Percentiles rank a stretch among this genome's conserved stretches.
These are phyloP conservation scores for Metridium senile DNA, from an alignment of 92 coral and sea anemone species.

Conservation along the genomic window DNA sequence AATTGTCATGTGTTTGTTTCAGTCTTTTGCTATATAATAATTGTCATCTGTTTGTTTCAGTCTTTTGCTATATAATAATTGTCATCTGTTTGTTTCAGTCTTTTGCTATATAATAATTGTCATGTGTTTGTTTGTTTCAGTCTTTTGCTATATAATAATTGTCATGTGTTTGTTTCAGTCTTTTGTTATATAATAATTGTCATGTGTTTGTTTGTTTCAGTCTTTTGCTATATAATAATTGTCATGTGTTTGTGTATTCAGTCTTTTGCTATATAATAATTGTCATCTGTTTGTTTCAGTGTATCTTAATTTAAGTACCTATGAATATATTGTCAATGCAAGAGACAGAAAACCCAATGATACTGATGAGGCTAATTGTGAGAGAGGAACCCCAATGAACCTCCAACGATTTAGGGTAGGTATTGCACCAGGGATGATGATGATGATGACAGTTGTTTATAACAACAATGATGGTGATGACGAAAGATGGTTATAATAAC, in stretches of 20 bases:
- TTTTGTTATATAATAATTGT: slow-evolving; percentile 49
- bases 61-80: too few relatives aligned
- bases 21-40: too few relatives aligned
- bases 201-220: background rate
- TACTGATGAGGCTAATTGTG: slow-evolving; percentile 60
- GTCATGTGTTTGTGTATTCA: background rate
- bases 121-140: background rate
- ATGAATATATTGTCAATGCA: slow-evolving; percentile 74
- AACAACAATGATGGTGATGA: background rate
- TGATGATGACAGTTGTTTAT: background rate
- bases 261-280: background rate
- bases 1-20: background rate
- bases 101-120: background rate
- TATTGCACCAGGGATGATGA: background rate
- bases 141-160: too few relatives aligned
- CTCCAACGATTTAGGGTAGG: slow-evolving; percentile 65
- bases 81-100: slow-evolving; percentile 36
- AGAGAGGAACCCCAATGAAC: slow-evolving; percentile 36
- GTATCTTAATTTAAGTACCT: slow-evolving; percentile 74
- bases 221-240: too few relatives aligned
- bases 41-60: slow-evolving; percentile 24
- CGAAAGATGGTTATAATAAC: background rate
- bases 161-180: slow-evolving; percentile 36
- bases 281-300: slow-evolving; percentile 34
- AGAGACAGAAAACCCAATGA: slow-evolving; percentile 63